Percentiles rank a stretch among this genome's conserved stretches.
Evolutionary conservation across 2,888 invertebrate genomes (phyloP).

Genomic region (Lasioglossum vierecki): DNA sequence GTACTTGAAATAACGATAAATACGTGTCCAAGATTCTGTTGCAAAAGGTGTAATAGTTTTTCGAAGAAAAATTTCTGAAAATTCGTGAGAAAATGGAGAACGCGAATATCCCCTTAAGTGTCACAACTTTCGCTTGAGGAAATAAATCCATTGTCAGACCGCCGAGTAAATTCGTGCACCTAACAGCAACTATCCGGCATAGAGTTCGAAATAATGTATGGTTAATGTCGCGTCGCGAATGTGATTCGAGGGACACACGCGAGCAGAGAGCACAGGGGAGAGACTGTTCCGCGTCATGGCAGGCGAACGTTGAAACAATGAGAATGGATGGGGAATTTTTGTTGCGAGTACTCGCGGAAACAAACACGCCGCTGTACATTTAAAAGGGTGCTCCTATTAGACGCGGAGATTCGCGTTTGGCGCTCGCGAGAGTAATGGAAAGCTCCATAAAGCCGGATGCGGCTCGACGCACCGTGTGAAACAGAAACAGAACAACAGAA

Average conservation of each 20-base stretch:
- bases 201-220: not conserved
- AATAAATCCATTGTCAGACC: not conserved
- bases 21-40: not conserved
- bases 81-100: not conserved
- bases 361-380: slow-evolving; percentile 11
- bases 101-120: not conserved
- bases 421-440: slow-evolving; percentile 27
- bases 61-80: not conserved
- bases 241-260: not conserved
- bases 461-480: not conserved
- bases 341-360: slow-evolving; percentile 1
- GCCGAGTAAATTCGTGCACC: not conserved
- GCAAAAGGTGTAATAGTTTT: not conserved
- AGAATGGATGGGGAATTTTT: slow-evolving; percentile 45
- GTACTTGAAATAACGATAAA: not conserved
- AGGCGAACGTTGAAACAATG: slow-evolving; percentile 30
- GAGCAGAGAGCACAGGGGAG: not conserved
- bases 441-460: slow-evolving; percentile 23
- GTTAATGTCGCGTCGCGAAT: slow-evolving; percentile 2
- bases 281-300: not conserved
- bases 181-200: not conserved
- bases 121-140: not conserved
- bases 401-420: slow-evolving; percentile 2
- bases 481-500: not conserved
- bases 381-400: slow-evolving; percentile 49